Evolutionary conservation across 2,113 vertebrate genomes (phyloP).

Genomic region (Cyprinodon variegatus): DNA sequence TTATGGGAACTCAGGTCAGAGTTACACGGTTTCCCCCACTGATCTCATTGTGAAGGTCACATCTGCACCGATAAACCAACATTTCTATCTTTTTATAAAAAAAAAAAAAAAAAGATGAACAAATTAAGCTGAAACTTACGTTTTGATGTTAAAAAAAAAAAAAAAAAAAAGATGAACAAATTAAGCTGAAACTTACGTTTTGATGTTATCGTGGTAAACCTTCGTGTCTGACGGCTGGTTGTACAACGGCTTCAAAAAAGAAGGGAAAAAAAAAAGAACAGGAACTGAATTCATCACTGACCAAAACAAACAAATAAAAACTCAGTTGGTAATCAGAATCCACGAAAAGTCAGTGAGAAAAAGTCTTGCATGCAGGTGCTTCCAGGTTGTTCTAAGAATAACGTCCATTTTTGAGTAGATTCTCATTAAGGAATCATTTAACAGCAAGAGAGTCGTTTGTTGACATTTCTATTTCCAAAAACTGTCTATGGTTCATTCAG

Average conservation of each 20-base stretch:
- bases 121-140: conserved; percentile 83
- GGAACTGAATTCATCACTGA: conserved; percentile 52
- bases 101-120: neutral
- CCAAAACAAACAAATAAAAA: no score
- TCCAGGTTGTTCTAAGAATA: neutral
- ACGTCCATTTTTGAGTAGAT: neutral
- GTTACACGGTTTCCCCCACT: conserved; percentile 6
- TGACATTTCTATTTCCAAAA: neutral
- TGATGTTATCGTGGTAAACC: conserved; percentile 99
- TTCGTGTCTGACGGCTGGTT: conserved; percentile 99
- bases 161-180: neutral
- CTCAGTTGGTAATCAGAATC: neutral
- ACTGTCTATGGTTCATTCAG: neutral
- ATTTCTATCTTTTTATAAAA: neutral
- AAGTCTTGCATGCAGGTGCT: neutral
- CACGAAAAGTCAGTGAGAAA: no score
- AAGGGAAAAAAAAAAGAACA: neutral
- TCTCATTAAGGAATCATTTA: neutral
- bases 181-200: conserved; percentile 88
- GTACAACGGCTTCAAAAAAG: conserved; percentile 87
- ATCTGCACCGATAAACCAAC: neutral
- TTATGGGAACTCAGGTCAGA: conserved; percentile 39
- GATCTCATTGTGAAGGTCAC: neutral
- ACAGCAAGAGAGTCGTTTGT: no score
- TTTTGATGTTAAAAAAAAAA: conserved; percentile 89